Conservation (phyloP, 2,113 vertebrate genomes). For the Pollachius pollachius region DNA sequence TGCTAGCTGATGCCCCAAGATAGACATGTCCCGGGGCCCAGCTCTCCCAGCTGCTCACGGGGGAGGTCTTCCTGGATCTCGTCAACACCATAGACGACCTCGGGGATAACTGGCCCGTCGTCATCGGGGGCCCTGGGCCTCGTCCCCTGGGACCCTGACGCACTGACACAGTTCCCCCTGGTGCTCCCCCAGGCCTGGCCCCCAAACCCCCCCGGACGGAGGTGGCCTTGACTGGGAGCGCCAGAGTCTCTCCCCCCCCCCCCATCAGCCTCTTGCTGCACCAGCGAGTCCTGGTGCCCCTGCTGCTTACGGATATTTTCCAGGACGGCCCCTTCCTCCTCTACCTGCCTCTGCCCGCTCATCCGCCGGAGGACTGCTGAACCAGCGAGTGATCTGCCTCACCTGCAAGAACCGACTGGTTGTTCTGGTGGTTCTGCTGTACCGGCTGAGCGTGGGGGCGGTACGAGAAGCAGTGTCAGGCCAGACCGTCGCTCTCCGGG, state of each 20-base stretch:
- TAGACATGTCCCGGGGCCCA: slow-evolving; percentile 74
- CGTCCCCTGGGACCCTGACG: slow-evolving; percentile 75
- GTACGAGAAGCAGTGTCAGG: slow-evolving; percentile 38
- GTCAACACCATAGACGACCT: slow-evolving; percentile 74
- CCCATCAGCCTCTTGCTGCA: slow-evolving; percentile 52
- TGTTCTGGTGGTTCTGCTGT: slow-evolving; percentile 69
- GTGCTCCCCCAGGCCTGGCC: slow-evolving; percentile 69
- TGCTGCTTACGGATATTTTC: slow-evolving; percentile 70
- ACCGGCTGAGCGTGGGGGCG: slow-evolving; percentile 63
- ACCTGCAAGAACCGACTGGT: slow-evolving; percentile 78
- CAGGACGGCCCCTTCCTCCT: slow-evolving; percentile 75
- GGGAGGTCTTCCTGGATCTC: slow-evolving; percentile 77
- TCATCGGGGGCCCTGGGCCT: slow-evolving; percentile 69
- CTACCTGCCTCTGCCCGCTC: slow-evolving; percentile 73
- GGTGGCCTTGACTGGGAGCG: background rate
- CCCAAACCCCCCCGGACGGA: slow-evolving; percentile 20
- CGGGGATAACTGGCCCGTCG: slow-evolving; percentile 58
- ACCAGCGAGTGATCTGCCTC: slow-evolving; percentile 79
- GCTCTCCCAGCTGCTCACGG: slow-evolving; percentile 76
- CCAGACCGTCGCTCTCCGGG: too few relatives aligned
- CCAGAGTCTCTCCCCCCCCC: slow-evolving; percentile 3
- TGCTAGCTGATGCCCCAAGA: slow-evolving; percentile 78
- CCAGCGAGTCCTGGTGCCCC: slow-evolving; percentile 69
- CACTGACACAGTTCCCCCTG: slow-evolving; percentile 65
- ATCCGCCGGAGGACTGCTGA: slow-evolving; percentile 65